Evolutionary conservation across 2,113 vertebrate genomes (phyloP), one percentile per base, ranked within the genome.

Genomic region (Fulmarus glacialis): DNA sequence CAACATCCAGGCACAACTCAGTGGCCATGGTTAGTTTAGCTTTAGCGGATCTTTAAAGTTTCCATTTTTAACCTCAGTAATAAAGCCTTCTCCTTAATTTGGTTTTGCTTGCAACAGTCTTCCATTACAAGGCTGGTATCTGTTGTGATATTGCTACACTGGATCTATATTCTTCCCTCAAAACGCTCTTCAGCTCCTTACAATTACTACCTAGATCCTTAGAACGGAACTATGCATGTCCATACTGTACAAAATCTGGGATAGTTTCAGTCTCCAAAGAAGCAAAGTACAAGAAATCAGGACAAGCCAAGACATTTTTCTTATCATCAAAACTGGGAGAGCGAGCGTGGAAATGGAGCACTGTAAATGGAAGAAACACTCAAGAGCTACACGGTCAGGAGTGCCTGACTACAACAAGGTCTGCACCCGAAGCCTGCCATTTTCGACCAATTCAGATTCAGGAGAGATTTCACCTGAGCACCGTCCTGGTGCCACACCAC

Each of bases 401-500:
- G 5, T 8, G 15, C 40, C 45, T 50, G 27, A 27, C 32, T 23
- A 60, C 59, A 67, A 78, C 34, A 23, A 62, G 12, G 16, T n/a
- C 55, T 89, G n/a, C 8, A 3, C 27, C 27, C 2, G 11, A 86
- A 73, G 17, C 8, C 27, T 79, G 21, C 1, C 10, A 23, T 73
- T 70, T 81, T 58, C 4, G 4, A 48, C 15, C 59, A 87, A 15
- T n/a, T 58, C 59, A 42, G 19, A 50, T 29, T 38, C 45, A 43
- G 40, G 5, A 86, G 11, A 32, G 2, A 18, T 27, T 79, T 67
- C 30, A 75, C 17, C 29, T 15, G 19, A 50, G 56, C 43, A 20
- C 1, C 0, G 59, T 34, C 66, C 29, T 11, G 15, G 22, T 38
- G 20, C 26, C n/a, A n/a, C n/a, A n/a, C 47, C 12, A 2, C 10